phyloP scores from a whole-genome alignment of 2,113 vertebrate genomes.

The Dermatemys mawii region DNA sequence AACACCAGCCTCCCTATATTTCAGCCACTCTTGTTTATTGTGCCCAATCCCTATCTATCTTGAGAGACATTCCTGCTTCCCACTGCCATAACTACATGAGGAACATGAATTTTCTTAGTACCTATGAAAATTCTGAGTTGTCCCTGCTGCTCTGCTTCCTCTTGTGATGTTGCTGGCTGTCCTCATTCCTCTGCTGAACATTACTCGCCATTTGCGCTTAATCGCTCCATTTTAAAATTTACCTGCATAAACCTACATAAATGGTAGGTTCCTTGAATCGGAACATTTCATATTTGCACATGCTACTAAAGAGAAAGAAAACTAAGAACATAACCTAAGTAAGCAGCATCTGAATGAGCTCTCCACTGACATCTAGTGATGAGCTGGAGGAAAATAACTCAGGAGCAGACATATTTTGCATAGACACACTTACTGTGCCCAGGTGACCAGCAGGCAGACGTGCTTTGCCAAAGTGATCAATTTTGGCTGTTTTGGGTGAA shows the following conservation, averaged over 20 bases:
- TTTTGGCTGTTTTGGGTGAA: neutral
- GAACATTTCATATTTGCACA: neutral
- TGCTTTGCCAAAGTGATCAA: neutral
- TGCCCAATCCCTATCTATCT: neutral
- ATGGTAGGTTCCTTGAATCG: neutral
- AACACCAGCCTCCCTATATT: neutral
- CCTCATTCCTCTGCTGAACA: neutral
- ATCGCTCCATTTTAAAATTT: neutral
- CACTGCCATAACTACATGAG: neutral
- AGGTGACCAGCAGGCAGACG: neutral
- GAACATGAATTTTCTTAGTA: neutral
- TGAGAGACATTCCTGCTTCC: neutral
- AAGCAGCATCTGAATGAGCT: too few relatives aligned
- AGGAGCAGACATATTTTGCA: neutral
- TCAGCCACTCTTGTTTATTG: neutral
- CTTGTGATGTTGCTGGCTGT: neutral
- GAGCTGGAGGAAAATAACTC: neutral
- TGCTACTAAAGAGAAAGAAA: neutral
- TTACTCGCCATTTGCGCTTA: neutral
- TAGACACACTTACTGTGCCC: neutral
- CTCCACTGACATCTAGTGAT: neutral
- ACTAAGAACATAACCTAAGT: neutral
- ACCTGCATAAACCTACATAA: neutral
- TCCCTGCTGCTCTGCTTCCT: neutral
- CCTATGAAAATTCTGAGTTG: neutral